Base-by-base conservation (phyloP, 2,888 invertebrate species). In the Parnassius orleans region DNA sequence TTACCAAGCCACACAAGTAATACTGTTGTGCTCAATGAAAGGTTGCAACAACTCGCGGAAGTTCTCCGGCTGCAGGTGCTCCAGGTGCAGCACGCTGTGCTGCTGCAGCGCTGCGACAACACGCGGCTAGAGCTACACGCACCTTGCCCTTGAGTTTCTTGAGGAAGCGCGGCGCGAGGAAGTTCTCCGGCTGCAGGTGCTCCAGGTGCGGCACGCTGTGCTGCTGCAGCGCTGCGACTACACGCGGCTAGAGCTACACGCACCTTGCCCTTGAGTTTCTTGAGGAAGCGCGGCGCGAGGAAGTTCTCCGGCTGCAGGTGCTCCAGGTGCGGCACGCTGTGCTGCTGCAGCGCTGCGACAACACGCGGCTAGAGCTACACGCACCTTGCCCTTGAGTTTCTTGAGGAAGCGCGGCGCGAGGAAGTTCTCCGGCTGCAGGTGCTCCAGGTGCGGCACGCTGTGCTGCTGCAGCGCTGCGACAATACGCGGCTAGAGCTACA, bases 281-380 rank as follows among this genome's bases (percentile, higher is more conserved):
- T 96, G 43, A 95, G 91, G 91, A 96, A 98, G 76, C 97, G 93
- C 1, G 97, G 95, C 9, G 98, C 96, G 19, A 99, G 94, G 80
- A 96, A 99, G 86, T 99, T 97, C 48, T 97, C 96, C 0, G 97
- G 95, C 72, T 95, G 95, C 76, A 99, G 95, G 67, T 98, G 86
- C 67, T 88, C 79, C 11, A 88, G 76, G 53, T 87, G 90, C 60
- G 89, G 88, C 93, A 71, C 94, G 86, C 57, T 93, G 93, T 80
- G 83, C 75, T 71, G 93, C 92, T 14, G 94, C 93, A 87, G 94
- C 93, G 76, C 95, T 12, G 96, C 95, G 98, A 97, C 74, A 53
- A 10, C 33, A 19, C 19, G 50, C 9, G 50, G 50, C 19, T 0
- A 9, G 15, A 3, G 43, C 46, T 12, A n/a, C 3, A 48, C 43